phyloP scores from a whole-genome alignment of 2,888 invertebrate species.

The Deilephila elpenor region DNA sequence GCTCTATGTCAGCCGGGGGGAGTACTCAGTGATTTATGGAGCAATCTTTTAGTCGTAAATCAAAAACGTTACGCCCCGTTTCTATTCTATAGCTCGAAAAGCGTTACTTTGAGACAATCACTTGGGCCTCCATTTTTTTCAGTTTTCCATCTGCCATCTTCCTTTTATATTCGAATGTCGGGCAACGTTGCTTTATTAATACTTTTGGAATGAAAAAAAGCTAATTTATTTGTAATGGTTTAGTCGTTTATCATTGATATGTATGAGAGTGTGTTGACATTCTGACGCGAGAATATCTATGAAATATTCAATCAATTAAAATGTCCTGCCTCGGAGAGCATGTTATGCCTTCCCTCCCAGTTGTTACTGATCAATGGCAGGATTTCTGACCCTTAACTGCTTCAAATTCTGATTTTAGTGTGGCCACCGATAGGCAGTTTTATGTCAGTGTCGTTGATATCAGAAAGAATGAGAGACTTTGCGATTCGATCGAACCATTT shows the following conservation, averaged over 20 bases:
- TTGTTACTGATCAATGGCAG: no score
- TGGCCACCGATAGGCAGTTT: no score
- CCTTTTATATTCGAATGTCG: constrained; percentile 19
- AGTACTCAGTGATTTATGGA: constrained; percentile 70
- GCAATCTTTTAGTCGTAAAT: constrained; percentile 80
- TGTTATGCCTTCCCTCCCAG: no score
- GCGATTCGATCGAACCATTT: no score
- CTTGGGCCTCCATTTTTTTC: constrained; percentile 27
- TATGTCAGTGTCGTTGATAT: no score
- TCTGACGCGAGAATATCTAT: no score
- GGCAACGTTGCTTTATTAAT: constrained; percentile 20
- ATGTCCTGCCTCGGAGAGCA: no score
- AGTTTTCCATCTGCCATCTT: constrained; percentile 25
- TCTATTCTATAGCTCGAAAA: constrained; percentile 48
- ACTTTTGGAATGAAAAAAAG: constrained; percentile 20
- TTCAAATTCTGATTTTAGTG: no score
- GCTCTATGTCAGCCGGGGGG: constrained; percentile 48
- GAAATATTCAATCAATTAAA: no score
- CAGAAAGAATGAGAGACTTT: no score
- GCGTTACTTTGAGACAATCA: constrained; percentile 62
- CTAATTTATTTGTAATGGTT: background rate
- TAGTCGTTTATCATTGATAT: background rate
- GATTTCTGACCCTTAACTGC: no score
- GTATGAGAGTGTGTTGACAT: background rate
- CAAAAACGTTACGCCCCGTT: constrained; percentile 61